These are phyloP conservation scores for Creontiades dilutus DNA, from an alignment of 2,888 invertebrate species.

Conservation along the genomic window DNA sequence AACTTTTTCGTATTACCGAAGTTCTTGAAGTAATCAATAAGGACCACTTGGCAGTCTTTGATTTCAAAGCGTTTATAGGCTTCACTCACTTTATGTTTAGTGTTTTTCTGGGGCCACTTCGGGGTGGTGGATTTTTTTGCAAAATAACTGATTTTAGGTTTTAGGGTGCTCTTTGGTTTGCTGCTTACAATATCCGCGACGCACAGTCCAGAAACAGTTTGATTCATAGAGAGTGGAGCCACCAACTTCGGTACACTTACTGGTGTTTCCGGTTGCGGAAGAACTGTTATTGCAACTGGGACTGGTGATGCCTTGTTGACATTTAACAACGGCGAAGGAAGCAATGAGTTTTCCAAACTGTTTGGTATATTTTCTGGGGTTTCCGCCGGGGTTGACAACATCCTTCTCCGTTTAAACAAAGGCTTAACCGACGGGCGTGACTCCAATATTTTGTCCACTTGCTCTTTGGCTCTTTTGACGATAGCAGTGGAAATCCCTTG, in stretches of 20 bases:
- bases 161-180: neutral
- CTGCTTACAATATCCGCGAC: neutral
- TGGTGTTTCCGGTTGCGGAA: too few species aligned
- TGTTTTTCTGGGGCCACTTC: neutral
- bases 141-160: too few species aligned
- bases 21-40: neutral
- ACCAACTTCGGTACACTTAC: too few species aligned
- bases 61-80: neutral
- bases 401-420: neutral
- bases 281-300: too few species aligned
- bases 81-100: neutral
- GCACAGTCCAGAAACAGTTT: too few species aligned
- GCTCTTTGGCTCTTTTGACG: neutral
- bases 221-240: too few species aligned
- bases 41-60: neutral
- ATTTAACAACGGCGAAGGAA: too few species aligned
- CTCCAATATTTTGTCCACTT: neutral
- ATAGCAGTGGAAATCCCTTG: neutral
- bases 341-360: too few species aligned
- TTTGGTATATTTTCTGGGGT: neutral
- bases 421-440: slow-evolving; percentile 1
- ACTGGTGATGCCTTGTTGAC: too few species aligned
- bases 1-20: neutral
- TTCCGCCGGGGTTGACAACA: neutral
- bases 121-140: neutral